Evolutionary conservation across 2,113 vertebrate species (phyloP).

Genomic region (Epinephelus cyanopodus): DNA sequence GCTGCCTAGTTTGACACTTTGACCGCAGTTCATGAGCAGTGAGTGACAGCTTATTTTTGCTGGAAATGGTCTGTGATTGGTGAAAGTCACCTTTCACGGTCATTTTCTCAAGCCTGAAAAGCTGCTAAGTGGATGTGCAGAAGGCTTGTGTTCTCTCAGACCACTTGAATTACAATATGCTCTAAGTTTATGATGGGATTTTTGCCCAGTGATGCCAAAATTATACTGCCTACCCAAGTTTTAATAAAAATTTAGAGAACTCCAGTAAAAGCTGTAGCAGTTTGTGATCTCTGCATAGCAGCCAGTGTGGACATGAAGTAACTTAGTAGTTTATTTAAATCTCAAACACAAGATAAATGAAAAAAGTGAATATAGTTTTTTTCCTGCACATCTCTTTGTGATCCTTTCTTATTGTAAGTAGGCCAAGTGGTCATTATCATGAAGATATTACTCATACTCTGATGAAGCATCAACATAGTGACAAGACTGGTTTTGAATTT

Average conservation of each 20-base stretch:
- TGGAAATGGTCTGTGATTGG: no score
- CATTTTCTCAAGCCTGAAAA: no score
- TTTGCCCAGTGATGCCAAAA: no score
- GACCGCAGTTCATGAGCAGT: no score
- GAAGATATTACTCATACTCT: neutral
- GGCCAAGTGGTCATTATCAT: neutral
- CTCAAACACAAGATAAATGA: slow-evolving; percentile 14
- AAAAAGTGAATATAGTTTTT: neutral
- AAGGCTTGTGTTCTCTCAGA: no score
- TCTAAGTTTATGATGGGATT: no score
- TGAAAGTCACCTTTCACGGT: no score
- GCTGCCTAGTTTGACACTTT: no score
- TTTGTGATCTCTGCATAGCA: slow-evolving; percentile 17
- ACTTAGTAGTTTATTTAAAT: neutral
- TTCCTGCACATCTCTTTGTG: neutral
- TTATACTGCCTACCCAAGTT: no score
- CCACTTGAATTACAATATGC: no score
- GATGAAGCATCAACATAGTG: neutral
- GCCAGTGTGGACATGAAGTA: slow-evolving; percentile 7
- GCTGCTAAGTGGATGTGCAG: no score
- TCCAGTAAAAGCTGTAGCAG: slow-evolving; percentile 4
- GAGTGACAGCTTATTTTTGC: no score
- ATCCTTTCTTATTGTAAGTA: slow-evolving; percentile 2
- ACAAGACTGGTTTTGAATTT: neutral
- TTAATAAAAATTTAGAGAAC: neutral